Evolutionary conservation across 2,113 vertebrate species (phyloP).

Genomic region (Sphyrna mokarran): DNA sequence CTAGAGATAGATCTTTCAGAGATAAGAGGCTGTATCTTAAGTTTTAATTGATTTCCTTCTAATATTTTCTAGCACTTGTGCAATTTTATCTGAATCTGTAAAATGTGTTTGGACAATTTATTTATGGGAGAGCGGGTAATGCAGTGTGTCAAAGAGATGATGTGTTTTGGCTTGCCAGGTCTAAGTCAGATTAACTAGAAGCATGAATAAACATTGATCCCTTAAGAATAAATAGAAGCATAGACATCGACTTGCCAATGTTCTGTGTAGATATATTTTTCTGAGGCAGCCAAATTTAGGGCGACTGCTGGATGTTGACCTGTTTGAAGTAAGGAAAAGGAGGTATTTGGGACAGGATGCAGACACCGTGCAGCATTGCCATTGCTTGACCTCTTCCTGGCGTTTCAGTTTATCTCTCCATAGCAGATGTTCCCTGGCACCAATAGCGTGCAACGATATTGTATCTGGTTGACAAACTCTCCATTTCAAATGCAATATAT

Average conservation of each 20-base stretch:
- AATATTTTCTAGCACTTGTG: not conserved
- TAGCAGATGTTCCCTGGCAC: not conserved
- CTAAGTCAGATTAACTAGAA: not conserved
- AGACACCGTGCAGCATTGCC: not conserved
- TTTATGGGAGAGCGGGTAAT: not conserved
- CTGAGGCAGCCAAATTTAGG: not conserved
- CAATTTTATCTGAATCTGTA: not conserved
- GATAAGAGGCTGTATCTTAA: not conserved
- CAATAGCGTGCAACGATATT: not conserved
- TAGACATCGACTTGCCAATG: not conserved
- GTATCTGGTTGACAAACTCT: not conserved
- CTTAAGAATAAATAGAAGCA: not conserved
- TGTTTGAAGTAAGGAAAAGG: not conserved
- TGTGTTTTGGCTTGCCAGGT: not conserved
- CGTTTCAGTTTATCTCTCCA: not conserved
- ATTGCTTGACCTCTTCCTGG: not conserved
- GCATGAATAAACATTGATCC: not conserved
- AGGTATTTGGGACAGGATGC: not conserved
- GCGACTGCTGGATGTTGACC: not conserved
- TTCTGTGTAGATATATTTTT: slow-evolving; percentile 20
- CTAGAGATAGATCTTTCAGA: not conserved
- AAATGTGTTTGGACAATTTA: not conserved
- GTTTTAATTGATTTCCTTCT: not conserved
- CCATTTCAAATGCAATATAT: not conserved
- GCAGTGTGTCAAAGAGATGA: not conserved